Evolutionary conservation across 30 jellyfish, hydroid and myxozoan genomes (phyloP).

Genomic region (Euphysa ruthae): DNA sequence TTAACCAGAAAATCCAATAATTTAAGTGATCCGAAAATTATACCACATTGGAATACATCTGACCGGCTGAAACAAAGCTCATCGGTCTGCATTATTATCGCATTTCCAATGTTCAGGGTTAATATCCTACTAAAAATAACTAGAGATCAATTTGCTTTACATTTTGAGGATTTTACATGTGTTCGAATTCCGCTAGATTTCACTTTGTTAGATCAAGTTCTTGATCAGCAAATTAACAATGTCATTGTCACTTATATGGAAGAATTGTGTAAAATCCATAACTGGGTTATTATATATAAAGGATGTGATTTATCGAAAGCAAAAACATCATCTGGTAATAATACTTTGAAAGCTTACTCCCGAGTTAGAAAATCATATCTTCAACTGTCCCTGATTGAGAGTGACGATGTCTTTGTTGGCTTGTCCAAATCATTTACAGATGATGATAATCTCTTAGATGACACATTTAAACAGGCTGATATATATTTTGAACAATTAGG

Average conservation of each 20-base stretch:
- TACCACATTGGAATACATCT: constrained; percentile 3
- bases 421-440: neutral
- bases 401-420: neutral
- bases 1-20: neutral
- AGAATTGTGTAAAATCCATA: neutral
- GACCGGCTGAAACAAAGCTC: too few species aligned
- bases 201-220: neutral
- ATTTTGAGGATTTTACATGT: neutral
- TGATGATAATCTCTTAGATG: neutral
- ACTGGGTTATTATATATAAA: constrained; percentile 6
- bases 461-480: constrained; percentile 1
- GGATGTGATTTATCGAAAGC: too few species aligned
- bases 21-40: constrained; percentile 7
- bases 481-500: neutral
- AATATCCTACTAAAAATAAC: too few species aligned
- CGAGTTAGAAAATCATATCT: neutral
- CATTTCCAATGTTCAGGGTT: too few species aligned
- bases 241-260: neutral
- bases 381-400: neutral
- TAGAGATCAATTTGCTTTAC: too few species aligned
- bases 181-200: constrained; percentile 19
- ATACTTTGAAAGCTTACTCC: neutral
- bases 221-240: neutral
- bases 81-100: too few species aligned
- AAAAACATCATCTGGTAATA: neutral